phyloP scores from a whole-genome alignment of 2,113 vertebrate species.

The Mesoclemmys tuberculata region DNA sequence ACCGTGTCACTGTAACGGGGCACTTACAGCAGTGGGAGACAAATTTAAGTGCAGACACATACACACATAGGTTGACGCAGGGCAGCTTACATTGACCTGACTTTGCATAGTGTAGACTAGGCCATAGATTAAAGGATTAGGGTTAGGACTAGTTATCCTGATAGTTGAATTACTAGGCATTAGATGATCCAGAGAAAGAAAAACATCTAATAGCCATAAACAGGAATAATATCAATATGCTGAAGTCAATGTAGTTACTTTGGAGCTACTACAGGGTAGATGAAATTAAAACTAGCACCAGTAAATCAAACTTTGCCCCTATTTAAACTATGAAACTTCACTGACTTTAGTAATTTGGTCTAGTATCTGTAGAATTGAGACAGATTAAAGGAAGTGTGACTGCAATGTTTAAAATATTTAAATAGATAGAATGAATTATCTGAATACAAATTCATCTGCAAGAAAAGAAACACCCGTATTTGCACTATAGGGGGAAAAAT shows the following conservation, averaged over 20 bases:
- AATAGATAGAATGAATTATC: conserved; percentile 23
- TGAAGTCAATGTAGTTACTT: neutral
- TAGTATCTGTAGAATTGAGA: neutral
- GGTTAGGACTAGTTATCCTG: neutral
- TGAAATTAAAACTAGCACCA: neutral
- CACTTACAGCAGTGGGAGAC: too few species aligned
- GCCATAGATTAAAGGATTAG: neutral
- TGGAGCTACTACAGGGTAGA: neutral
- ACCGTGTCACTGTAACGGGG: too few species aligned
- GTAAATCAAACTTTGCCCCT: neutral
- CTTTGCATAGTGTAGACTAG: neutral
- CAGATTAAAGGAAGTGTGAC: neutral
- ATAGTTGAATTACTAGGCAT: neutral
- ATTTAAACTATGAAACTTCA: conserved; percentile 6
- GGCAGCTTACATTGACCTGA: too few species aligned
- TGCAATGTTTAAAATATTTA: neutral
- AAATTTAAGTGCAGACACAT: too few species aligned
- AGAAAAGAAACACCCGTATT: conserved; percentile 4
- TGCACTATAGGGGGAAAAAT: conserved; percentile 37
- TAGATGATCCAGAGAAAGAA: neutral
- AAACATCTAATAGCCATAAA: neutral
- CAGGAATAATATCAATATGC: neutral
- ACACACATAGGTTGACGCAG: too few species aligned
- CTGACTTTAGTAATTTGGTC: conserved; percentile 10
- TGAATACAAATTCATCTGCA: conserved; percentile 27